These are phyloP conservation scores for Drosophila subpulchrella DNA, from an alignment of 1,140 invertebrate genomes.

Conservation along the genomic window DNA sequence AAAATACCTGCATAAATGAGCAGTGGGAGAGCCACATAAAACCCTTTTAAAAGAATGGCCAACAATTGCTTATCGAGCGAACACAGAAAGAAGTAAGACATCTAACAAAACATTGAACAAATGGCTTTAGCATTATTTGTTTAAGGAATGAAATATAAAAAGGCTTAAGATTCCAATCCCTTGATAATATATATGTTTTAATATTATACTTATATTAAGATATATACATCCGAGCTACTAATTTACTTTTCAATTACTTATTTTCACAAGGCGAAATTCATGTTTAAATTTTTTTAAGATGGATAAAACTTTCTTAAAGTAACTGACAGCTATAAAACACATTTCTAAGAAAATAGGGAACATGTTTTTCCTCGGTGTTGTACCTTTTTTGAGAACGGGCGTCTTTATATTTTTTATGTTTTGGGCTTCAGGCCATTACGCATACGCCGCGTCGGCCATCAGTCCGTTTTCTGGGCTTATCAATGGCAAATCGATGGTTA, in stretches of 20 bases:
- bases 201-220: too few relatives aligned
- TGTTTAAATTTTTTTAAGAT: too few relatives aligned
- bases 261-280: too few relatives aligned
- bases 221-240: too few relatives aligned
- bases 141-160: neutral
- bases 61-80: constrained; percentile 19
- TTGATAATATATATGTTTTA: too few relatives aligned
- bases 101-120: neutral
- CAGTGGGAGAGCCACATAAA: neutral
- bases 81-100: neutral
- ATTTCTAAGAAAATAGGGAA: too few relatives aligned
- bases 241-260: too few relatives aligned
- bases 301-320: too few relatives aligned
- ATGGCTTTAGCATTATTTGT: neutral
- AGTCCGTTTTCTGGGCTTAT: constrained; percentile 41
- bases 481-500: constrained; percentile 61
- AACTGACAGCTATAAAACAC: too few relatives aligned
- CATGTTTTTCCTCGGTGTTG: neutral
- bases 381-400: constrained; percentile 18
- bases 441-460: constrained; percentile 48
- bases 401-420: constrained; percentile 44
- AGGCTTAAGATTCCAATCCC: neutral
- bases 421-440: constrained; percentile 38
- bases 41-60: neutral
- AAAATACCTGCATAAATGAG: constrained; percentile 3